These are phyloP conservation scores for Phyllostomus hastatus DNA, from an alignment of 2,113 vertebrate species.

Conservation along the genomic window DNA sequence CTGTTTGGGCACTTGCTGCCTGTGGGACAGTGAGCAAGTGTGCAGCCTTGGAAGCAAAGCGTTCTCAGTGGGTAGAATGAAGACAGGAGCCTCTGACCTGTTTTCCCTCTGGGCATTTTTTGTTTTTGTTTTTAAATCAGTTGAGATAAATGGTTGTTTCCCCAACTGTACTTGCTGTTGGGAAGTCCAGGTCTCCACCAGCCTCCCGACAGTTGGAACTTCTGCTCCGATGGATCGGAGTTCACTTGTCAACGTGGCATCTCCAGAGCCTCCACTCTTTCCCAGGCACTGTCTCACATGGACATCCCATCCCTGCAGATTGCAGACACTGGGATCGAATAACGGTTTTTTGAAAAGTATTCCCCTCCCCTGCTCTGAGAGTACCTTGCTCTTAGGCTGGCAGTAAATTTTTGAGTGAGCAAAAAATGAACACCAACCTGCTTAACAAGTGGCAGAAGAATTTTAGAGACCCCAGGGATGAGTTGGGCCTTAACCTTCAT, in stretches of 20 bases:
- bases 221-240: neutral
- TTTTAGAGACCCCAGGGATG: neutral
- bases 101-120: neutral
- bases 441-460: slow-evolving; percentile 9
- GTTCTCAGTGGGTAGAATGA: neutral
- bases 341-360: neutral
- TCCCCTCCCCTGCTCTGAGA: neutral
- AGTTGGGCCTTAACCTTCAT: neutral
- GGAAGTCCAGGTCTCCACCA: neutral
- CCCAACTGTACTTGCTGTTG: neutral
- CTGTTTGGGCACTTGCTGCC: neutral
- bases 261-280: neutral
- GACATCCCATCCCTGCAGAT: neutral
- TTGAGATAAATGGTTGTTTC: neutral
- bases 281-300: neutral
- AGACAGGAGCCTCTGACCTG: neutral
- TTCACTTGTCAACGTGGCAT: neutral
- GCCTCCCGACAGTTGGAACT: neutral
- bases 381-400: neutral
- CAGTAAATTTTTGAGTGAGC: neutral
- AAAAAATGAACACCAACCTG: neutral
- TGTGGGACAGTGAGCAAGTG: neutral
- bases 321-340: neutral
- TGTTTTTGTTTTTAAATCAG: neutral
- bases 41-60: neutral